Base-by-base conservation (phyloP, 2,797 vertebrate genomes). In the Furcifer pardalis region DNA sequence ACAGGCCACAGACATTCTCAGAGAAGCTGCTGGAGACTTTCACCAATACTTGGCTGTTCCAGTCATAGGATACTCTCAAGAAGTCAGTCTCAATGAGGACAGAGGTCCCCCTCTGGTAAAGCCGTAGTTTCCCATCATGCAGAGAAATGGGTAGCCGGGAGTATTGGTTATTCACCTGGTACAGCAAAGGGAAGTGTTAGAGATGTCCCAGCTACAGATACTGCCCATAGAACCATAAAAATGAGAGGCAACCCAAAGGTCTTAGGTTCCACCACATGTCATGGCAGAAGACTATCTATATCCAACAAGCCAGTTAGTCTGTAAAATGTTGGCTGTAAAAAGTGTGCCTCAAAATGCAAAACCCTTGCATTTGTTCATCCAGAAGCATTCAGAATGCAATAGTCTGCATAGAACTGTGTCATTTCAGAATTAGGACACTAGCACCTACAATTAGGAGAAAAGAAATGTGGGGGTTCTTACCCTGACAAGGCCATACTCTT, bases 1-100 rank as follows among this genome's bases (percentile, higher is more conserved):
- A 98, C 44, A 98, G 92, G 46, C 97, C 97, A 0, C 96, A 97
- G 35, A 97, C 95, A 1, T 91, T 93, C 46, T 86, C 85, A 1
- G 77, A 96, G 95, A 97, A 98, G 81, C 92, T 95, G 68, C 94
- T 93, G 15, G 97, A 96, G 25, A 98, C 92, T 80, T 88, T 94
- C 23, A 98, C 62, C 2, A 90, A 7, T 40, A 98, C 78, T 1
- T 89, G n/a, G 82, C 83, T 90, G 82, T 94, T 95, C 97, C 97
- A 97, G 88, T 97, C 93, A 0, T 96, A 98, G 1, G 79, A 92
- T 37, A 98, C 94, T 1, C 91, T 73, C 23, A 98, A 92, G 9
- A 98, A 98, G 86, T 96, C 86, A 0, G 97, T 96, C 77, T 94
- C 82, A 65, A 98, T 52, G 10, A 95, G 32, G 0, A 93, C 93